phyloP scores from a whole-genome alignment of 1,140 invertebrate species.

The Aradophagus sp. region DNA sequence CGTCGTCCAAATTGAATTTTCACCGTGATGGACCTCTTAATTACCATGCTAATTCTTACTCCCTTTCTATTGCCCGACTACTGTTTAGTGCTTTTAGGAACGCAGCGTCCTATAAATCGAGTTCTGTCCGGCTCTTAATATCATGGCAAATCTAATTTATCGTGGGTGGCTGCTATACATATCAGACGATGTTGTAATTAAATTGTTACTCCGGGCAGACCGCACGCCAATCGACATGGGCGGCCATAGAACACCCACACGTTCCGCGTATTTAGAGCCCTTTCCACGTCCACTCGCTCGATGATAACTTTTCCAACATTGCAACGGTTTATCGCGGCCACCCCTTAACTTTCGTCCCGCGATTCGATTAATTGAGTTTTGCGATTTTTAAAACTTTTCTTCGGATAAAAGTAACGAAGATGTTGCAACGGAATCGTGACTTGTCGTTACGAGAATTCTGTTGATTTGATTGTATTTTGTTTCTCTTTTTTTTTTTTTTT shows the following conservation, averaged over 20 bases:
- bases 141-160: slow-evolving; percentile 75
- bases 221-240: slow-evolving; percentile 74
- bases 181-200: slow-evolving; percentile 73
- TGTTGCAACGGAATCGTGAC: too few relatives aligned
- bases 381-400: too few relatives aligned
- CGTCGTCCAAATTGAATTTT: slow-evolving; percentile 57
- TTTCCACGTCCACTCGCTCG: slow-evolving; percentile 59
- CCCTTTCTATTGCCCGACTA: slow-evolving; percentile 68
- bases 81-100: slow-evolving; percentile 70
- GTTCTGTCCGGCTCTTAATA: slow-evolving; percentile 68
- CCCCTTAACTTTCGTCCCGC: too few relatives aligned
- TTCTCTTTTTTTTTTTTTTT: too few relatives aligned
- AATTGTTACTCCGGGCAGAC: slow-evolving; percentile 74
- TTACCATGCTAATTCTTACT: slow-evolving; percentile 65
- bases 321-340: too few relatives aligned
- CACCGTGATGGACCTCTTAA: slow-evolving; percentile 71
- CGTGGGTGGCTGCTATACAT: slow-evolving; percentile 75
- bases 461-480: too few relatives aligned
- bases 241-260: slow-evolving; percentile 73
- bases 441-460: too few relatives aligned
- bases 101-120: slow-evolving; percentile 68
- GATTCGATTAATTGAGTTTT: too few relatives aligned
- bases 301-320: slow-evolving; percentile 68
- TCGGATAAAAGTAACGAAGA: too few relatives aligned
- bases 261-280: slow-evolving; percentile 49